phyloP scores from a whole-genome alignment of 2,113 vertebrate genomes.

The Larimichthys polyactis region DNA sequence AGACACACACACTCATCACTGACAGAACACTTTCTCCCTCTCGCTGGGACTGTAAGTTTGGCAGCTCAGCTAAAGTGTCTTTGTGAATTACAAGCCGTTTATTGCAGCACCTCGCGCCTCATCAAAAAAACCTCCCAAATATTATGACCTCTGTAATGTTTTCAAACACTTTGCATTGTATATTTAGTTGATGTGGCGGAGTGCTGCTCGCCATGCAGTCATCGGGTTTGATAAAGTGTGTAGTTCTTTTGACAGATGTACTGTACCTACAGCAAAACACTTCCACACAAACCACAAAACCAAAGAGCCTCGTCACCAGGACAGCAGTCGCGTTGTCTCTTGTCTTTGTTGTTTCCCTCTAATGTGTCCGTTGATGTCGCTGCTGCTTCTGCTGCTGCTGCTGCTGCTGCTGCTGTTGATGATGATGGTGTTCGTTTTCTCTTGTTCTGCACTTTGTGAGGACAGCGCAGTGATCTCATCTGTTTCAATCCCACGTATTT shows the following conservation, averaged over 20 bases:
- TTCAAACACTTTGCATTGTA: conserved; percentile 47
- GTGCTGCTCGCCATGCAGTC: conserved; percentile 31
- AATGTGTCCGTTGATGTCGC: conserved; percentile 41
- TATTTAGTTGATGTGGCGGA: conserved; percentile 61
- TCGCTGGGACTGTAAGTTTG: conserved; percentile 46
- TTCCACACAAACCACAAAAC: conserved; percentile 34
- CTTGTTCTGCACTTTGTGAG: conserved; percentile 72
- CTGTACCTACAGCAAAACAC: conserved; percentile 54
- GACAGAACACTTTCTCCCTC: conserved; percentile 41
- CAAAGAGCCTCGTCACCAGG: conserved; percentile 53
- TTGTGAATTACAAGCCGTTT: conserved; percentile 56
- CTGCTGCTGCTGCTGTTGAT: conserved; percentile 34
- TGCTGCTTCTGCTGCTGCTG: conserved; percentile 1
- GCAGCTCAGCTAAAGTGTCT: conserved; percentile 54
- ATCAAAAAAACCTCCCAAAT: conserved; percentile 45
- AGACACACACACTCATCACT: conserved; percentile 36
- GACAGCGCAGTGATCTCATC: conserved; percentile 74
- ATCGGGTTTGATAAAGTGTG: conserved; percentile 46
- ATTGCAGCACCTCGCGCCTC: conserved; percentile 39
- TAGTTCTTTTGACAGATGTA: conserved; percentile 51
- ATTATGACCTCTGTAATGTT: conserved; percentile 51
- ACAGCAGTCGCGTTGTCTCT: conserved; percentile 60
- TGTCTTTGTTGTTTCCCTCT: conserved; percentile 69
- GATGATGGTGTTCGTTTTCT: conserved; percentile 65
- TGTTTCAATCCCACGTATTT: conserved; percentile 76